A percentile compares a stretch with the other conserved stretches of the same genome.
Conservation (phyloP, 1,140 invertebrate genomes). For the Spodoptera frugiperda region DNA sequence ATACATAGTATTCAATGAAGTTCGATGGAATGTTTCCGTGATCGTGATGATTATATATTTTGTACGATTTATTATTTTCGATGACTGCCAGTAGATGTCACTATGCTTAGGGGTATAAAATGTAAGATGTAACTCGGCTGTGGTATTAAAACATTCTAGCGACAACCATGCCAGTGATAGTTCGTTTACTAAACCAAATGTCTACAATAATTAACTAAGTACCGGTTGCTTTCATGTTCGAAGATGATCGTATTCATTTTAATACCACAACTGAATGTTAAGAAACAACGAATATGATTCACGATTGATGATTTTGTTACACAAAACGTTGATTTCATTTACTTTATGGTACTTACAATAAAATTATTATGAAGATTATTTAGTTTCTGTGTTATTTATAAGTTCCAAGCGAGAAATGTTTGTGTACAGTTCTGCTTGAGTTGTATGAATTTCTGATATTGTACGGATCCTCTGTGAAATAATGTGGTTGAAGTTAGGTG, state of each 20-base stretch:
- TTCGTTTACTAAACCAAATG: background rate
- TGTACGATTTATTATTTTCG: conserved; percentile 34
- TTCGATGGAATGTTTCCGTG: conserved; percentile 27
- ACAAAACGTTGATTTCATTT: conserved; percentile 20
- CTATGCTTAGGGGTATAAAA: conserved; percentile 46
- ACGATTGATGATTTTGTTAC: conserved; percentile 47
- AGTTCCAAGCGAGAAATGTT: background rate
- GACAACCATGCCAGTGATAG: too few species aligned
- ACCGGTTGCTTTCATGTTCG: background rate
- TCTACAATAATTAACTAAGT: background rate
- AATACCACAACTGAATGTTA: conserved; percentile 42
- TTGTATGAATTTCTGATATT: conserved; percentile 2
- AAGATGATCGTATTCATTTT: conserved; percentile 18
- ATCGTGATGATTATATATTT: conserved; percentile 28
- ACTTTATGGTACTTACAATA: conserved; percentile 6
- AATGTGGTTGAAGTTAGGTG: conserved; percentile 7
- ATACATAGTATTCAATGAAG: conserved; percentile 19
- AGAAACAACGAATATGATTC: conserved; percentile 55
- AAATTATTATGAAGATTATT: conserved; percentile 38
- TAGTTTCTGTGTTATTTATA: conserved; percentile 9
- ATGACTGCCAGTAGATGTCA: conserved; percentile 44
- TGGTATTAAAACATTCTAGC: conserved; percentile 41
- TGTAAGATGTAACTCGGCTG: conserved; percentile 27
- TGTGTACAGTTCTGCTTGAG: background rate
- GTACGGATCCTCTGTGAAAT: conserved; percentile 12